Evolutionary conservation across 2,797 vertebrate species (phyloP).

Genomic region (Lagorchestes hirsutus): DNA sequence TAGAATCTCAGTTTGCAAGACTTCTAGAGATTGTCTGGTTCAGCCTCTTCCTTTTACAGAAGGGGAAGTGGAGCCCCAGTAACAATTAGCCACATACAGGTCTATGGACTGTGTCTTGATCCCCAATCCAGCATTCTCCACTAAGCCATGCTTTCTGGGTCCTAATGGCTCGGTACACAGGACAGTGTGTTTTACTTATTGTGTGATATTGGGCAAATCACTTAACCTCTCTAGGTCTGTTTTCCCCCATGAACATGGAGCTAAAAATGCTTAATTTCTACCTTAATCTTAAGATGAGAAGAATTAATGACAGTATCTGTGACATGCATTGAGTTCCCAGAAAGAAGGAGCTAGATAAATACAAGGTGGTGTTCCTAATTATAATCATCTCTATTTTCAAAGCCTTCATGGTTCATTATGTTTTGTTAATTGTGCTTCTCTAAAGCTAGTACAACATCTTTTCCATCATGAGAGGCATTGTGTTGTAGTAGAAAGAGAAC

Average conservation of each 20-base stretch:
- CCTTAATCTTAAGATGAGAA: neutral
- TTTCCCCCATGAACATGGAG: neutral
- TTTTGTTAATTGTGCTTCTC: neutral
- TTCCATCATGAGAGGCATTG: neutral
- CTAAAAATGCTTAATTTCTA: neutral
- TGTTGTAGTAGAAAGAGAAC: neutral
- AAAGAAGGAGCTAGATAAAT: neutral
- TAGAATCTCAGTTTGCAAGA: neutral
- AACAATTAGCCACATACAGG: neutral
- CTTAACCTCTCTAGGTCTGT: neutral
- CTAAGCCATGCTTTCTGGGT: neutral
- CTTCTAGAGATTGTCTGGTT: neutral
- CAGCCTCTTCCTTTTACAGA: neutral
- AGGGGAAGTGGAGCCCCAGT: no score
- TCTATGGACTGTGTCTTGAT: neutral
- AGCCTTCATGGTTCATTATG: neutral
- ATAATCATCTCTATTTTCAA: neutral
- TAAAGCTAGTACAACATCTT: neutral
- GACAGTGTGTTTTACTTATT: neutral
- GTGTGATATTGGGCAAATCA: neutral
- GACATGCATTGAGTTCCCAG: neutral
- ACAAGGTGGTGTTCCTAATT: neutral
- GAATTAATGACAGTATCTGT: neutral
- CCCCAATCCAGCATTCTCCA: neutral
- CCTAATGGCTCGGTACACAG: neutral